A percentile compares a stretch with the other conserved stretches of the same genome.
Evolutionary conservation across 1,140 invertebrate genomes (phyloP).

Genomic region (Lepeophtheirus salmonis): DNA sequence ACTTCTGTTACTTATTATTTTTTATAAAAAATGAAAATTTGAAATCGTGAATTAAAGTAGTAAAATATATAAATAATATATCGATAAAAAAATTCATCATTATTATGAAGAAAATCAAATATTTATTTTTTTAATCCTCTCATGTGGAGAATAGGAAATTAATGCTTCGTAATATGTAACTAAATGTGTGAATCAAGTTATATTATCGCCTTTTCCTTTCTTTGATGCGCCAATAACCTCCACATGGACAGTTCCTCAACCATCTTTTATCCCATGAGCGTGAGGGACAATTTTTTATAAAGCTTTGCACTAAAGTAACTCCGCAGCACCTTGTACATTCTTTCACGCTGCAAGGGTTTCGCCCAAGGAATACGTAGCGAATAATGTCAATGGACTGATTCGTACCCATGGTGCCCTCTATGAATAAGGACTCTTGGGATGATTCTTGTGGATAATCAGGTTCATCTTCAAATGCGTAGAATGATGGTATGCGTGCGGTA

Average conservation of each 20-base stretch:
- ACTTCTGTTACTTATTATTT: too few relatives aligned
- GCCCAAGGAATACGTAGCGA: background rate
- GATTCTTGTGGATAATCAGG: background rate
- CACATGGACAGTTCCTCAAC: background rate
- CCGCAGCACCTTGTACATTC: background rate
- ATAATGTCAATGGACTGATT: slow-evolving; percentile 1
- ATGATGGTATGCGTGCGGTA: background rate
- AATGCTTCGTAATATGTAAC: too few relatives aligned
- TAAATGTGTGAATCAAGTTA: too few relatives aligned
- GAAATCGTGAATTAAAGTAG: too few relatives aligned
- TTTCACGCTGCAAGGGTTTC: background rate
- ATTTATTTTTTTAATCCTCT: too few relatives aligned
- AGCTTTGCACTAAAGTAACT: background rate
- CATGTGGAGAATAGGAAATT: too few relatives aligned
- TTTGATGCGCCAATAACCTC: background rate
- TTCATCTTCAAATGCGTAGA: background rate
- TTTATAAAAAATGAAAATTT: too few relatives aligned
- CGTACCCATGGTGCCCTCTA: slow-evolving; percentile 4
- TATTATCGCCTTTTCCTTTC: too few relatives aligned
- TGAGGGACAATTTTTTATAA: background rate
- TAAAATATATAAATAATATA: too few relatives aligned
- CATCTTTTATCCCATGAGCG: background rate
- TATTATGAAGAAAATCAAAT: too few relatives aligned
- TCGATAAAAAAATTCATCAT: too few relatives aligned
- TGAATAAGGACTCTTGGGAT: background rate